phyloP scores from a whole-genome alignment of 1,140 invertebrate species.

The Trichoplusia ni region DNA sequence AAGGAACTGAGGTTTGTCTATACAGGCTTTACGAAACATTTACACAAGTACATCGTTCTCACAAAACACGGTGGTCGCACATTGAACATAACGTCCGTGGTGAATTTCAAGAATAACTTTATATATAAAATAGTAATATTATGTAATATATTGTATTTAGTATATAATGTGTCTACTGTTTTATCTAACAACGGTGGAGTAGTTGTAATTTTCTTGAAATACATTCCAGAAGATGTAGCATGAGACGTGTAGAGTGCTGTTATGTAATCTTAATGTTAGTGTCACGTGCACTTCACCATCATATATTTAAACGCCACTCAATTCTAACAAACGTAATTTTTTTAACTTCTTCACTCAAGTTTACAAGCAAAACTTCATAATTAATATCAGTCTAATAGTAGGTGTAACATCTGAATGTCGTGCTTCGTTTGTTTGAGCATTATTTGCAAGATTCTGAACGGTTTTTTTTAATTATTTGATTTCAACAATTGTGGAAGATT shows the following conservation, averaged over 20 bases:
- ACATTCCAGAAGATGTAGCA: conserved; percentile 48
- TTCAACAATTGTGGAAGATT: conserved; percentile 23
- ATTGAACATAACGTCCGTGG: conserved; percentile 1
- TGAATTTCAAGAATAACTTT: conserved; percentile 42
- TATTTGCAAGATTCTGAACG: background rate
- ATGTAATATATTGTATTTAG: no score
- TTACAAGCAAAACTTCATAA: background rate
- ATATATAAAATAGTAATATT: background rate
- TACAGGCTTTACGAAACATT: conserved; percentile 37
- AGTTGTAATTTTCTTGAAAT: conserved; percentile 46
- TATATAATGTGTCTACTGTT: no score
- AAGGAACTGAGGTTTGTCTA: conserved; percentile 89
- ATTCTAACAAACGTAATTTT: conserved; percentile 4
- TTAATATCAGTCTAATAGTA: background rate
- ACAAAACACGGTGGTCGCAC: conserved; percentile 14
- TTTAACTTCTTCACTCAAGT: no score
- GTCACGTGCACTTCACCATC: conserved; percentile 34
- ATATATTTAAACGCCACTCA: conserved; percentile 3
- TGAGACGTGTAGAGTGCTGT: conserved; percentile 55
- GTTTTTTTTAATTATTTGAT: background rate
- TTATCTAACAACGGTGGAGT: background rate
- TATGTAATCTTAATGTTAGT: conserved; percentile 31
- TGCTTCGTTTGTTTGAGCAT: conserved; percentile 19
- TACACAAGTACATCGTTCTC: conserved; percentile 23
- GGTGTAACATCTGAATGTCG: conserved; percentile 11